Conservation (phyloP, 2,888 invertebrate species). For the Oxyteleia sp. region DNA sequence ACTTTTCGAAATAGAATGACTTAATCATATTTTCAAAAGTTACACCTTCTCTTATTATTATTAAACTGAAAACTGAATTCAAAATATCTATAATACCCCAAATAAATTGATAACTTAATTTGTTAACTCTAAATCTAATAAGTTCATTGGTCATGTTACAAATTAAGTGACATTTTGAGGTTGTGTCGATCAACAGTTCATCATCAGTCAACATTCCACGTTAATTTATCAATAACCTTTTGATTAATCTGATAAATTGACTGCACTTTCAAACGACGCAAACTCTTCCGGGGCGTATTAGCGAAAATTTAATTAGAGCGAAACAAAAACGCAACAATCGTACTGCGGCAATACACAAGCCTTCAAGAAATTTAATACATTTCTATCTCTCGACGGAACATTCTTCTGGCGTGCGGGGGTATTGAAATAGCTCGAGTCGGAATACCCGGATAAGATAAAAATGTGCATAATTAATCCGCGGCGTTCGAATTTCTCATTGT, state of each 20-base stretch:
- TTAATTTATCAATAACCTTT: too few relatives aligned
- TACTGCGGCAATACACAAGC: slow-evolving; percentile 37
- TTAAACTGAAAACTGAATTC: too few relatives aligned
- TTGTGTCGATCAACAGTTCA: too few relatives aligned
- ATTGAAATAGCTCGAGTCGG: slow-evolving; percentile 17
- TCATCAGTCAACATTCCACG: too few relatives aligned
- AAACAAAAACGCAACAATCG: slow-evolving; percentile 50
- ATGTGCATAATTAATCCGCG: slow-evolving; percentile 60
- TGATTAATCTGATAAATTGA: slow-evolving; percentile 54
- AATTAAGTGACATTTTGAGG: too few relatives aligned
- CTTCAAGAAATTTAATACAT: slow-evolving; percentile 42
- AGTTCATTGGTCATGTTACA: too few relatives aligned
- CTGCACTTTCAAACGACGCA: neutral
- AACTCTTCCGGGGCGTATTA: slow-evolving; percentile 17
- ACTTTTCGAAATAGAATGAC: too few relatives aligned
- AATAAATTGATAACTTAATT: too few relatives aligned
- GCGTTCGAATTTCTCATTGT: slow-evolving; percentile 32
- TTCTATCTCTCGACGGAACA: slow-evolving; percentile 14
- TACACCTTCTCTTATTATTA: too few relatives aligned
- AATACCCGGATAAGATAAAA: slow-evolving; percentile 37
- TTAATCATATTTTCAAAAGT: too few relatives aligned
- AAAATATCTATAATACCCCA: too few relatives aligned
- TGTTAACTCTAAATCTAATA: too few relatives aligned
- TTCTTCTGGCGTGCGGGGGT: neutral
- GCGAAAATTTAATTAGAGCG: slow-evolving; percentile 53